Evolutionary conservation across 2,113 vertebrate genomes (phyloP).

Genomic region (Istiophorus platypterus): DNA sequence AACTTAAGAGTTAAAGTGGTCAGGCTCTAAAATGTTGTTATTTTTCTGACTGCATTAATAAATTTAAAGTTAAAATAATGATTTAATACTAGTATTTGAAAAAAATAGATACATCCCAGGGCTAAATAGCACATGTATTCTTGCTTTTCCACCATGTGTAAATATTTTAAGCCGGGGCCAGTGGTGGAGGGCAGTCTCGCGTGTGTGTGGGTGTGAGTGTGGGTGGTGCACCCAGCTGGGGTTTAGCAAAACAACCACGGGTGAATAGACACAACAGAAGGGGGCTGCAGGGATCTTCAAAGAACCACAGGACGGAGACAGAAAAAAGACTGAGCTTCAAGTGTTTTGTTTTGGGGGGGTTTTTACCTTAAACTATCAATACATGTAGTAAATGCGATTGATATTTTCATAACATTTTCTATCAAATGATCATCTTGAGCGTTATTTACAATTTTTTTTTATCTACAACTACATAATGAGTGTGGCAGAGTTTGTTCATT

Average conservation of each 20-base stretch:
- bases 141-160: background rate
- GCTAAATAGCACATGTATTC: background rate
- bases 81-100: background rate
- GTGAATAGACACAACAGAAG: constrained; percentile 29
- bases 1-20: background rate
- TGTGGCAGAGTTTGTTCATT: background rate
- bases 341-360: no score
- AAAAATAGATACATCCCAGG: no score
- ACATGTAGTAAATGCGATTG: background rate
- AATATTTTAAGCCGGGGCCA: background rate
- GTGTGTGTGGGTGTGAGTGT: background rate
- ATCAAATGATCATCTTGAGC: background rate
- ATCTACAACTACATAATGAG: background rate
- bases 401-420: background rate
- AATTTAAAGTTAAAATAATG: background rate
- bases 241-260: constrained; percentile 50
- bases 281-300: constrained; percentile 17
- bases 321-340: background rate
- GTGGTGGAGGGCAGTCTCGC: constrained; percentile 6
- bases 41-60: no score
- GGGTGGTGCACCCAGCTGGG: constrained; percentile 39
- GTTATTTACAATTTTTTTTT: background rate
- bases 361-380: background rate
- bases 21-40: no score
- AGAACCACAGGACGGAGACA: background rate